These are phyloP conservation scores for Volucella bombylans DNA, from an alignment of 2,888 invertebrate genomes.

Conservation along the genomic window DNA sequence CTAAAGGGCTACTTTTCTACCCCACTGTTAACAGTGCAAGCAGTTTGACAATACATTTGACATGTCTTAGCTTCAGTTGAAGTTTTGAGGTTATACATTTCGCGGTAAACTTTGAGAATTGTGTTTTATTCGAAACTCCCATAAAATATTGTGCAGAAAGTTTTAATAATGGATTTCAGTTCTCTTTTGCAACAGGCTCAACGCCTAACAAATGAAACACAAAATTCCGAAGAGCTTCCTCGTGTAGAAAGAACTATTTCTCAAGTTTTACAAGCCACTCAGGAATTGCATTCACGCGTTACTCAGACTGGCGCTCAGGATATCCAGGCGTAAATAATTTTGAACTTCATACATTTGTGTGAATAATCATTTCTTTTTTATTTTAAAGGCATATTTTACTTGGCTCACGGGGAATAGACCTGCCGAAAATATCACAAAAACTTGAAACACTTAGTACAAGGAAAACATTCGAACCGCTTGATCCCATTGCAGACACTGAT, in stretches of 20 bases:
- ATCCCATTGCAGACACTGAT: slow-evolving; percentile 95
- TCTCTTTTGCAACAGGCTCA: slow-evolving; percentile 95
- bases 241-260: slow-evolving; percentile 94
- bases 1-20: too few species aligned
- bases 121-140: background rate
- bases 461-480: slow-evolving; percentile 93
- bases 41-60: background rate
- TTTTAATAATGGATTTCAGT: slow-evolving; percentile 87
- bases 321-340: slow-evolving; percentile 89
- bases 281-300: slow-evolving; percentile 93
- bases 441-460: slow-evolving; percentile 93
- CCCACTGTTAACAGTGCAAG: too few species aligned
- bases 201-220: slow-evolving; percentile 93
- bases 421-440: slow-evolving; percentile 96
- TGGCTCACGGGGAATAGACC: slow-evolving; percentile 95
- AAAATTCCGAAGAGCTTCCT: slow-evolving; percentile 91
- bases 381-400: slow-evolving; percentile 90
- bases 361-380: slow-evolving; percentile 35
- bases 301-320: slow-evolving; percentile 93
- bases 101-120: slow-evolving; percentile 15
- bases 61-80: background rate
- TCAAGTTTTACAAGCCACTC: slow-evolving; percentile 95
- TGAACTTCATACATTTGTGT: background rate
- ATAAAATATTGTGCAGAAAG: background rate
- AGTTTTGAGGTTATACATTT: slow-evolving; percentile 42